These are phyloP conservation scores for Scomberomorus guttatus DNA, from an alignment of 2,797 vertebrate genomes.

Conservation along the genomic window DNA sequence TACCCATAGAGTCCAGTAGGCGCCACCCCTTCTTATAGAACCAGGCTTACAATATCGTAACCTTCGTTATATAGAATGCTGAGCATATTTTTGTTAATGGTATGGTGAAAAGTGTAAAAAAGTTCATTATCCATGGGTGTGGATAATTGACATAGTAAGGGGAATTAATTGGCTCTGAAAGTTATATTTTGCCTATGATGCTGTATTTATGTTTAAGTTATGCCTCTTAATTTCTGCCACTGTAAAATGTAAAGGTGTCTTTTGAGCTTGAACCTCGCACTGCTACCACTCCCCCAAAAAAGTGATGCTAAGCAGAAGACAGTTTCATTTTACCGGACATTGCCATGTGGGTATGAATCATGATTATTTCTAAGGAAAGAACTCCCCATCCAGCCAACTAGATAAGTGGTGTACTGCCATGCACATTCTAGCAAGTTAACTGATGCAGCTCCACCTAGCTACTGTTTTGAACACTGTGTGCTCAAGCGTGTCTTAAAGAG, in stretches of 20 bases:
- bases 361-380: not conserved
- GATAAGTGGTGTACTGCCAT: not conserved
- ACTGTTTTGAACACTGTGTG: not conserved
- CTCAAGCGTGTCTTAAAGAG: not conserved
- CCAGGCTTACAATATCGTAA: too few species aligned
- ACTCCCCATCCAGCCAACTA: not conserved
- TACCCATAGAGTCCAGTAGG: too few species aligned
- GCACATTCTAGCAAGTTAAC: too few species aligned
- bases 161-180: not conserved
- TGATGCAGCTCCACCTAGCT: not conserved
- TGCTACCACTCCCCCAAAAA: too few species aligned
- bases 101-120: too few species aligned
- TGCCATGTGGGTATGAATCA: not conserved
- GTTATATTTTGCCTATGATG: not conserved
- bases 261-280: too few species aligned
- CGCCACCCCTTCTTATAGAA: too few species aligned
- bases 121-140: not conserved
- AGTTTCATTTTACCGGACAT: not conserved
- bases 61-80: too few species aligned
- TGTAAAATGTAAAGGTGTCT: too few species aligned
- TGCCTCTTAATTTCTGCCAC: too few species aligned
- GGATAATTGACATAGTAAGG: not conserved
- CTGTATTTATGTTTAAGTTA: not conserved
- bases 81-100: not conserved
- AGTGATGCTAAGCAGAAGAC: too few species aligned